Conservation (phyloP, 2,888 invertebrate genomes). For the Oscheius sp. region DNA sequence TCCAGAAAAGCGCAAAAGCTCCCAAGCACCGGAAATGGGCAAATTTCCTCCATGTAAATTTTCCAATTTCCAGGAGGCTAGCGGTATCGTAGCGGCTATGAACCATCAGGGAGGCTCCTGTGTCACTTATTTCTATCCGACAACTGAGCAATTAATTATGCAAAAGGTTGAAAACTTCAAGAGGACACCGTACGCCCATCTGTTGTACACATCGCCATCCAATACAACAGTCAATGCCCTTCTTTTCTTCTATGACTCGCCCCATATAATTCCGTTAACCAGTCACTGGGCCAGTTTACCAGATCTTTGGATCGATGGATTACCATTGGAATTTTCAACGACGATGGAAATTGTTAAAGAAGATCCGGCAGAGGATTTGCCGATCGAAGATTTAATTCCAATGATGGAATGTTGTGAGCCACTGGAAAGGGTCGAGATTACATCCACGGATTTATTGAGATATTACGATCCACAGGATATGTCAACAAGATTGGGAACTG, state of each 20-base stretch:
- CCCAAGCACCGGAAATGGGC: too few relatives aligned
- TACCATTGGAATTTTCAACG: slow-evolving; percentile 33
- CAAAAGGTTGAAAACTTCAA: slow-evolving; percentile 22
- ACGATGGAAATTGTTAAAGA: background rate
- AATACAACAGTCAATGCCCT: slow-evolving; percentile 20
- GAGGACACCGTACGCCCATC: slow-evolving; percentile 12
- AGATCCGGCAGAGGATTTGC: slow-evolving; percentile 39
- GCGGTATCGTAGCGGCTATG: slow-evolving; percentile 34
- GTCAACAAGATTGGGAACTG: slow-evolving; percentile 37
- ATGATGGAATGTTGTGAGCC: slow-evolving; percentile 45
- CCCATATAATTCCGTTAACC: background rate
- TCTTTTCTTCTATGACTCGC: slow-evolving; percentile 13
- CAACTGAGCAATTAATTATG: slow-evolving; percentile 2
- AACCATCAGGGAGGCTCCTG: slow-evolving; percentile 11
- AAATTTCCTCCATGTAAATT: too few relatives aligned
- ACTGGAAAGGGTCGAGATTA: slow-evolving; percentile 41
- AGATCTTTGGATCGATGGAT: slow-evolving; percentile 50
- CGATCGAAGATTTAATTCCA: slow-evolving; percentile 38
- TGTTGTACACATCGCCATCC: slow-evolving; percentile 19
- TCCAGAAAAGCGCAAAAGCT: too few relatives aligned
- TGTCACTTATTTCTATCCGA: slow-evolving; percentile 32
- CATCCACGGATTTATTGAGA: slow-evolving; percentile 38
- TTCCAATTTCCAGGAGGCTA: slow-evolving; percentile 9
- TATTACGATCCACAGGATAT: slow-evolving; percentile 49
- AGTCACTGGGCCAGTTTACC: slow-evolving; percentile 40